These are phyloP conservation scores for Ips nitidus DNA, from an alignment of 1,140 invertebrate species.

Conservation along the genomic window DNA sequence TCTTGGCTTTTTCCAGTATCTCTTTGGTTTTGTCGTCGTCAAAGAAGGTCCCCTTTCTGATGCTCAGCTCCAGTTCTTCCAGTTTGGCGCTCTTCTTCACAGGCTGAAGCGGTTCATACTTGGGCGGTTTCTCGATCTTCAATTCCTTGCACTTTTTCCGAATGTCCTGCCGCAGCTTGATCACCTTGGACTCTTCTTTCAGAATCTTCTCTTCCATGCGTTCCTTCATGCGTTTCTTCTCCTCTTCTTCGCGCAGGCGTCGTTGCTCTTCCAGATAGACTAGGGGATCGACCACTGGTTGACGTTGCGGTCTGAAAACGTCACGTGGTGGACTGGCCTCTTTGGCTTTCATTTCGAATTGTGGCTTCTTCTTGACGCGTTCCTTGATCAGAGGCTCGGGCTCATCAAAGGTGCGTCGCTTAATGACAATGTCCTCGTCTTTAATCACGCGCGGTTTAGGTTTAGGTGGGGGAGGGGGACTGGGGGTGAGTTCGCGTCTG, in stretches of 20 bases:
- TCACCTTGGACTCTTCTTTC: conserved; percentile 47
- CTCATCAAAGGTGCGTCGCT: conserved; percentile 42
- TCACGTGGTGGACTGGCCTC: conserved; percentile 37
- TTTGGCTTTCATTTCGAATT: conserved; percentile 37
- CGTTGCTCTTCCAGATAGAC: conserved; percentile 42
- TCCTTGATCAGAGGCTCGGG: conserved; percentile 40
- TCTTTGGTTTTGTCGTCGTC: conserved; percentile 49
- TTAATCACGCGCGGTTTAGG: conserved; percentile 39
- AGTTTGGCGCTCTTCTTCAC: conserved; percentile 48
- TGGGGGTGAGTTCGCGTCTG: conserved; percentile 27
- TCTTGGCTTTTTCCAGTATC: conserved; percentile 48
- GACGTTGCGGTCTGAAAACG: conserved; percentile 35
- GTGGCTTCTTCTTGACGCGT: conserved; percentile 40
- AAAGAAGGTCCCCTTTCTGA: conserved; percentile 49
- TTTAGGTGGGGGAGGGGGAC: conserved; percentile 39
- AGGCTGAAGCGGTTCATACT: conserved; percentile 46
- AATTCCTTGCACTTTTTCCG: conserved; percentile 46
- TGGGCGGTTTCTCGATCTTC: conserved; percentile 43
- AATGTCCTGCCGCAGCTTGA: conserved; percentile 43
- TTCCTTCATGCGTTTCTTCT: conserved; percentile 45
- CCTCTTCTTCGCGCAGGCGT: conserved; percentile 43
- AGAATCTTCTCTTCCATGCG: conserved; percentile 42
- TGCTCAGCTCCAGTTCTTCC: conserved; percentile 47
- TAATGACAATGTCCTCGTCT: conserved; percentile 43
- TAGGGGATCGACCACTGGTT: conserved; percentile 43